Conservation (phyloP, 1,140 invertebrate genomes). For the Cydia strobilella region DNA sequence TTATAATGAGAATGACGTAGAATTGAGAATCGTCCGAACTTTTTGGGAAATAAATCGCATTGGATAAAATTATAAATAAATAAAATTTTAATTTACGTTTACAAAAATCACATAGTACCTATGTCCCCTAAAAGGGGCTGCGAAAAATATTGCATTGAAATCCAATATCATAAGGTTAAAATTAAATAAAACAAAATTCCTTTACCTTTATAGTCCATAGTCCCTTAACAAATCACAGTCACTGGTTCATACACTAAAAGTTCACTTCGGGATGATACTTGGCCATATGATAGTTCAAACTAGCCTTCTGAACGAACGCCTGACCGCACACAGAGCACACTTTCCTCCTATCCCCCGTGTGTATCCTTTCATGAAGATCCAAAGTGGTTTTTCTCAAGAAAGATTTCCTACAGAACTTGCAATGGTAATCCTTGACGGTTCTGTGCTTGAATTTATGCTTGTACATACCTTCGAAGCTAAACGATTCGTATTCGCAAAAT, state of each 20-base stretch:
- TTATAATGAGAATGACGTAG: too few relatives aligned
- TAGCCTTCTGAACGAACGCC: conserved; percentile 84
- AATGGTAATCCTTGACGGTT: conserved; percentile 66
- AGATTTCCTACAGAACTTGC: conserved; percentile 64
- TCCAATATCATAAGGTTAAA: not conserved
- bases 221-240: conserved; percentile 13
- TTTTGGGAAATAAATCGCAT: too few relatives aligned
- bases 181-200: conserved; percentile 3
- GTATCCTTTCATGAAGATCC: conserved; percentile 87
- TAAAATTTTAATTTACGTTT: too few relatives aligned
- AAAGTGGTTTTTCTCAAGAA: conserved; percentile 70
- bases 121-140: too few relatives aligned
- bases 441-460: conserved; percentile 71
- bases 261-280: conserved; percentile 68
- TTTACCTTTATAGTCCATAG: not conserved
- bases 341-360: conserved; percentile 88
- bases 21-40: too few relatives aligned
- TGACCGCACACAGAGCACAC: conserved; percentile 89
- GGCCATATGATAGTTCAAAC: conserved; percentile 73
- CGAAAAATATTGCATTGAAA: too few relatives aligned
- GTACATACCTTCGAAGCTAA: conserved; percentile 62
- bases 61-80: too few relatives aligned
- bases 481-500: conserved; percentile 66
- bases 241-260: conserved; percentile 43
- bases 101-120: too few relatives aligned